Conservation (phyloP, 2,113 vertebrate genomes). For the Pluvialis apricaria region DNA sequence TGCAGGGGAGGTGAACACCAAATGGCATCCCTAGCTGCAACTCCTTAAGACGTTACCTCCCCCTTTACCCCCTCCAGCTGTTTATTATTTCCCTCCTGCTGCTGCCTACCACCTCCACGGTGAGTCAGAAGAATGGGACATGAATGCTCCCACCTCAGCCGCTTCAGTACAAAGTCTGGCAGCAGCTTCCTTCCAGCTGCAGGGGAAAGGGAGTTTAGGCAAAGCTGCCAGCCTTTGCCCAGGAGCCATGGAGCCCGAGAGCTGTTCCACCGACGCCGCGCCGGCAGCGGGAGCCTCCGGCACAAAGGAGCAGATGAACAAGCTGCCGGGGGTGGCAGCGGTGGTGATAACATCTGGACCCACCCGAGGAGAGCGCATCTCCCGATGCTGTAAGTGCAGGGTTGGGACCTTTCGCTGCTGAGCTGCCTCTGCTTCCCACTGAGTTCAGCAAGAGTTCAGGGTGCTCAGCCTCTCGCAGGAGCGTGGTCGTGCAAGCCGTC, state of each 20-base stretch:
- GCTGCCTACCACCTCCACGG: constrained; percentile 16
- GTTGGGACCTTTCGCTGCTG: not conserved
- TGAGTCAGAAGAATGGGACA: constrained; percentile 45
- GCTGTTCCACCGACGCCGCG: not conserved
- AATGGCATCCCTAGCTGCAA: constrained; percentile 2
- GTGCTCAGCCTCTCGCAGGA: not conserved
- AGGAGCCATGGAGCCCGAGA: not conserved
- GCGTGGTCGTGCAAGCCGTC: not conserved
- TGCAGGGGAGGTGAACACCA: constrained; percentile 34
- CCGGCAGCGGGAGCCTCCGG: constrained; percentile 42
- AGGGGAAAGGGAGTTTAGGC: not conserved
- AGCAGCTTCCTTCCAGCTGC: not conserved
- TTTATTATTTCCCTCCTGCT: constrained; percentile 17
- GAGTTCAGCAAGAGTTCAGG: constrained; percentile 23
- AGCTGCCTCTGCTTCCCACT: not conserved
- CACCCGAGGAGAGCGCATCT: constrained; percentile 20
- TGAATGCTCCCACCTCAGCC: not conserved
- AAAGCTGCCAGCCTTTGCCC: constrained; percentile 37
- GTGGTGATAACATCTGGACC: constrained; percentile 51
- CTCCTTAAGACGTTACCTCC: not conserved
- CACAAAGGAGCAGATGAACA: constrained; percentile 27
- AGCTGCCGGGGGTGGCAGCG: constrained; percentile 17
- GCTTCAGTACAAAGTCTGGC: not conserved
- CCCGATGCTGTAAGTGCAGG: constrained; percentile 24
- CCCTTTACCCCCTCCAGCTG: constrained; percentile 38